Percentiles rank a stretch among this genome's conserved stretches.
phyloP scores from a whole-genome alignment of 1,140 invertebrate genomes.

The Drosophila navojoa region DNA sequence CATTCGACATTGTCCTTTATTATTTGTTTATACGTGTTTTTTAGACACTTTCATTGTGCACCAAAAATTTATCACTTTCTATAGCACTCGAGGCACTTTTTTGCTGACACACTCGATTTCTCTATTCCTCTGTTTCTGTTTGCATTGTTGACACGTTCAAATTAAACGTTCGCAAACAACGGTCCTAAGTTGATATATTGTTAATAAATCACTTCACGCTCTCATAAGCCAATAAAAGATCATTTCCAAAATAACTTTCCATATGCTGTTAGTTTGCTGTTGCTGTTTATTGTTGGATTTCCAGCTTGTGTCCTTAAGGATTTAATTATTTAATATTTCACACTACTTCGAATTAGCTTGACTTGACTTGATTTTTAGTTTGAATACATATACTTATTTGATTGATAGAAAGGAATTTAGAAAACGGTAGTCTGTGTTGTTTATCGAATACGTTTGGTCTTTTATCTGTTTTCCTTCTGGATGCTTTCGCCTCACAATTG shows the following conservation, averaged over 20 bases:
- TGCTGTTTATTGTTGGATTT: neutral
- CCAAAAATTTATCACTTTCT: slow-evolving; percentile 66
- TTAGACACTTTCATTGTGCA: slow-evolving; percentile 53
- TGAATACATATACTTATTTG: too few species aligned
- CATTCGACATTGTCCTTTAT: slow-evolving; percentile 45
- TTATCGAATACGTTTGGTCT: too few species aligned
- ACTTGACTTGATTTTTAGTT: too few species aligned
- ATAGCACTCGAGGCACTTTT: slow-evolving; percentile 62
- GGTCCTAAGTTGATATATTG: slow-evolving; percentile 50
- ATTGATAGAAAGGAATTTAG: too few species aligned
- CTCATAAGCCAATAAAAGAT: slow-evolving; percentile 51
- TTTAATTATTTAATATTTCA: too few species aligned
- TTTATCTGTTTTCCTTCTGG: slow-evolving; percentile 12
- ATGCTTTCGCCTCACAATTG: slow-evolving; percentile 63
- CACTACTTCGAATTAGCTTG: too few species aligned
- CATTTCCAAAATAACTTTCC: slow-evolving; percentile 7
- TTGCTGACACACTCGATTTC: slow-evolving; percentile 38
- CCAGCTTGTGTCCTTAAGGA: neutral
- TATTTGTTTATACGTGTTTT: slow-evolving; percentile 44
- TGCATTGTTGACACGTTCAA: slow-evolving; percentile 62
- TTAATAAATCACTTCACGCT: slow-evolving; percentile 63
- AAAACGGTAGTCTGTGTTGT: too few species aligned
- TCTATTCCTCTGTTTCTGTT: slow-evolving; percentile 16
- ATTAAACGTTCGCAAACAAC: slow-evolving; percentile 64
- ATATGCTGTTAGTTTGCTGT: neutral